A percentile compares a stretch with the other conserved stretches of the same genome.
These are phyloP conservation scores for Nephrotoma appendiculata DNA, from an alignment of 2,888 invertebrate species.

Conservation along the genomic window DNA sequence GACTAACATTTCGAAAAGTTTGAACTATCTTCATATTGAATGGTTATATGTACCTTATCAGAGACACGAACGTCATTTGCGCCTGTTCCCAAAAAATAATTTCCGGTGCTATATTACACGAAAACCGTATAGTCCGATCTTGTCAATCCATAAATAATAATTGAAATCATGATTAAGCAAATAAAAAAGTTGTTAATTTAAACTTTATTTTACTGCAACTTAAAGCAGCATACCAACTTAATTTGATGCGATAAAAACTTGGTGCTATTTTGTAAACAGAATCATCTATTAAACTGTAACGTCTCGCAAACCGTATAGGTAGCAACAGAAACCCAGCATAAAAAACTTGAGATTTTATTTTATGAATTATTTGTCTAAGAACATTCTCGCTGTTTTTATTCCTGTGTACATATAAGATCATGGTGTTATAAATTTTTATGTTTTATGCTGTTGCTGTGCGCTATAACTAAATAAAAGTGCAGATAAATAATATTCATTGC, in stretches of 20 bases:
- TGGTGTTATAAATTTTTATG: not conserved
- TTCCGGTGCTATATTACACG: no score
- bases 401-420: not conserved
- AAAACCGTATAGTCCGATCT: no score
- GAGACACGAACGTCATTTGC: no score
- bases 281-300: not conserved
- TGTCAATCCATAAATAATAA: not conserved
- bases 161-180: not conserved
- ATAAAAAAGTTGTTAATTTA: not conserved
- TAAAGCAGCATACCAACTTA: not conserved
- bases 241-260: not conserved
- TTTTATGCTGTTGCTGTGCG: not conserved
- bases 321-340: not conserved
- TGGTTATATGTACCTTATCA: no score
- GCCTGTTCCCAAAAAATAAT: no score
- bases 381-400: not conserved
- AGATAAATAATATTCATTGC: not conserved
- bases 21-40: no score
- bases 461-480: not conserved
- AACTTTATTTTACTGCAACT: not conserved
- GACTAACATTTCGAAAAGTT: no score
- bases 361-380: not conserved
- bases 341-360: not conserved
- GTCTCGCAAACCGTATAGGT: not conserved
- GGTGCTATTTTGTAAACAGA: not conserved